A percentile compares a stretch with the other conserved stretches of the same genome.
phyloP scores from a whole-genome alignment of 2,888 invertebrate species.

The Himalopsyche kuldschensis region DNA sequence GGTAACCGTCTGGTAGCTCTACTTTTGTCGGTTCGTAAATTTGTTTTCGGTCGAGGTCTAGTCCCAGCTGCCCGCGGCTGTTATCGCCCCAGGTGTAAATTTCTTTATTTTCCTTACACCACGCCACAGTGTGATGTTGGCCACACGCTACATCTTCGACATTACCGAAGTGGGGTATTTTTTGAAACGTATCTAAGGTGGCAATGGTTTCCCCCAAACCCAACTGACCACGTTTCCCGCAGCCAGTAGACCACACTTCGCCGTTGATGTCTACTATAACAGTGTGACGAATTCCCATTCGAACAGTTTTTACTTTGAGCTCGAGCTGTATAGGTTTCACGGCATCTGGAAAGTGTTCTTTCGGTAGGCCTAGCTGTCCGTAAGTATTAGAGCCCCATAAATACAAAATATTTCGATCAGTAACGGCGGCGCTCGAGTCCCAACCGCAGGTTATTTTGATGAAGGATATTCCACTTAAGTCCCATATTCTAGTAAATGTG shows the following conservation, averaged over 20 bases:
- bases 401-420: slow-evolving; percentile 68
- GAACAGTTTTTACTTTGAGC: slow-evolving; percentile 59
- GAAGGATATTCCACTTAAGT: slow-evolving; percentile 59
- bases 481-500: slow-evolving; percentile 64
- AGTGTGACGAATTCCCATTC: slow-evolving; percentile 72
- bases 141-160: slow-evolving; percentile 74
- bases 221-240: slow-evolving; percentile 69
- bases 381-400: slow-evolving; percentile 84
- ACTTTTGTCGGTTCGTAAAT: slow-evolving; percentile 59
- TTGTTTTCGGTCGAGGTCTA: slow-evolving; percentile 57
- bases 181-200: slow-evolving; percentile 52
- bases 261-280: slow-evolving; percentile 66
- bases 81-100: slow-evolving; percentile 82
- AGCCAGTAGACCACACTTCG: slow-evolving; percentile 66
- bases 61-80: slow-evolving; percentile 76
- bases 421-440: slow-evolving; percentile 78
- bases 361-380: slow-evolving; percentile 73
- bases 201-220: slow-evolving; percentile 57
- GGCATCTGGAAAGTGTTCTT: slow-evolving; percentile 51
- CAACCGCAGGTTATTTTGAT: slow-evolving; percentile 75
- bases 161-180: slow-evolving; percentile 59
- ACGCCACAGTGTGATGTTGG: slow-evolving; percentile 75
- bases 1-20: slow-evolving; percentile 56
- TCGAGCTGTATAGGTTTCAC: slow-evolving; percentile 51
- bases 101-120: slow-evolving; percentile 58